Evolutionary conservation across 2,888 invertebrate species (phyloP), one percentile per base, ranked within the genome.

Genomic region (Drosophila infuscata): DNA sequence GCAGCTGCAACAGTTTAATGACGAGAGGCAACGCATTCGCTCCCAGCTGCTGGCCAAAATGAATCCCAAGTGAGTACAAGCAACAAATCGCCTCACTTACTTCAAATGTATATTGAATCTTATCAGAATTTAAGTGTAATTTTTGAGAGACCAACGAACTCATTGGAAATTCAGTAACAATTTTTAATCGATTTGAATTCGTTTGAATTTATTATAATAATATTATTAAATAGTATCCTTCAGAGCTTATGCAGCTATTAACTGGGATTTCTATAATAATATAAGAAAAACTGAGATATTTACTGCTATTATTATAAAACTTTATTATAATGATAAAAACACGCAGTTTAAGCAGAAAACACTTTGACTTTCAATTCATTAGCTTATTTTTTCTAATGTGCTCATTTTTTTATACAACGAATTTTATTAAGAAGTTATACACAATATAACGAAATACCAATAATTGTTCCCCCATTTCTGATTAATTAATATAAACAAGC

Each of bases 11-110:
- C 88, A 91, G 38, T 94, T 94, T 3, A 94, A 94, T 76, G 94
- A 94, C 78, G 93, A 95, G 53, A 90, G 90, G 62, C 93, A 93
- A 75, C 94, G 94, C 60, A 92, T 92, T 77, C 92, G 93, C 63
- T 91, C 93, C 11, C 82, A 88, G 67, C 76, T 93, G 43, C 73
- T 93, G 85, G 93, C 92, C 74, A 92, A 93, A 92, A 92, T 93
- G 92, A 93, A 93, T 91, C 92, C 92, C 77, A 92, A 88, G 93
- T 93, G 84, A 93, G 93, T 92, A 87, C 3, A 60, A 20, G 0
- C 32, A 20, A 3, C 11, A 43, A 11, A 11, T 25, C 20, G 5
- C 15, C 12, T 43, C 20, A 20, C 11, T 11, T 0, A 43, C 12
- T 43, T 12, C 5, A 20, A 20, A 12, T 0, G 11, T 12, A 11